phyloP scores from a whole-genome alignment of 2,113 vertebrate genomes.

The Eulacestoma nigropectus region DNA sequence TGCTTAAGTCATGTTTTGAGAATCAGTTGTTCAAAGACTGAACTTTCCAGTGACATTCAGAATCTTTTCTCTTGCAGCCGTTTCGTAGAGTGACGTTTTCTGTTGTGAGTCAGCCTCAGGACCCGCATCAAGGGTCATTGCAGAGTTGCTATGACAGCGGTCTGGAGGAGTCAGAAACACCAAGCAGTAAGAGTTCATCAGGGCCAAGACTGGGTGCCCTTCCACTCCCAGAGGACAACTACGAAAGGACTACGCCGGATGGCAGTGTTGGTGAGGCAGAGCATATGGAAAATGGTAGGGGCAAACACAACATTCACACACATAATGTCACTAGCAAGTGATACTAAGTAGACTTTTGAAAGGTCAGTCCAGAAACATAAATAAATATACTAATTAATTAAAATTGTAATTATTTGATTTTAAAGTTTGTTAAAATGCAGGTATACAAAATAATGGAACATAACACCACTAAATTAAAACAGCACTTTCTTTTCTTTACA shows the following conservation, averaged over 20 bases:
- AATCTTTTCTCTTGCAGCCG: slow-evolving; percentile 98
- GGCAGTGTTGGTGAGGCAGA: slow-evolving; percentile 99
- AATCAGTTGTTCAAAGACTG: slow-evolving; percentile 70
- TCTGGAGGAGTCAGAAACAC: slow-evolving; percentile 99
- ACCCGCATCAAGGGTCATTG: slow-evolving; percentile 99
- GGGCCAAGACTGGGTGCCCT: slow-evolving; percentile 98
- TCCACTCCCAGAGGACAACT: slow-evolving; percentile 99
- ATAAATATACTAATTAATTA: slow-evolving; percentile 40
- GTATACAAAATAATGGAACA: slow-evolving; percentile 50
- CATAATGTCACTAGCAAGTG: slow-evolving; percentile 74
- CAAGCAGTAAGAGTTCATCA: slow-evolving; percentile 99
- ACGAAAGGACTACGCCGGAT: slow-evolving; percentile 99
- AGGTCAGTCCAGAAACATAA: slow-evolving; percentile 61
- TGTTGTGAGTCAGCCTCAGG: slow-evolving; percentile 99
- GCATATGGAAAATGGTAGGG: slow-evolving; percentile 99
- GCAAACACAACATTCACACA: slow-evolving; percentile 88
- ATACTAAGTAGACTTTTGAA: slow-evolving; percentile 60
- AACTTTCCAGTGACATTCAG: slow-evolving; percentile 88
- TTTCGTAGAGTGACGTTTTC: slow-evolving; percentile 99
- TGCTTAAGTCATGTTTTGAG: slow-evolving; percentile 66
- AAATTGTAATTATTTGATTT: slow-evolving; percentile 32
- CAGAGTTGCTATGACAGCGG: slow-evolving; percentile 99
- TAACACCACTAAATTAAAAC: slow-evolving; percentile 49
- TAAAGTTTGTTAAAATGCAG: slow-evolving; percentile 47
- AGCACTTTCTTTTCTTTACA: background rate